Conservation (phyloP, 2,113 vertebrate genomes). For the Neolamprologus fasciatus region DNA sequence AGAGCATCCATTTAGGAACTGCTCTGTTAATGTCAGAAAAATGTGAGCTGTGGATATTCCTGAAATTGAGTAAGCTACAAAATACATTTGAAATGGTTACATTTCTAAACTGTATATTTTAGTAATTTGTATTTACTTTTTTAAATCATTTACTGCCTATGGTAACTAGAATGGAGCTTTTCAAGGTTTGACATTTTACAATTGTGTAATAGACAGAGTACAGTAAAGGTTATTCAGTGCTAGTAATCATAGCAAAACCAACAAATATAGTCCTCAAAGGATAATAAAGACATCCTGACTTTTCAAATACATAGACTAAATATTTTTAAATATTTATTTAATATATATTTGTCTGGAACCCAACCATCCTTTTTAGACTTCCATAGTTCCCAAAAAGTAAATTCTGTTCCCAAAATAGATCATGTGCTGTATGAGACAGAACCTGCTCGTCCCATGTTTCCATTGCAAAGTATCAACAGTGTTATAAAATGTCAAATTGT, state of each 20-base stretch:
- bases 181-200: not conserved
- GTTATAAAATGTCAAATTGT: conserved; percentile 10
- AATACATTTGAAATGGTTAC: not conserved
- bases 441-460: not conserved
- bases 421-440: not conserved
- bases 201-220: not conserved
- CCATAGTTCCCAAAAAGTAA: not conserved
- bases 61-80: not conserved
- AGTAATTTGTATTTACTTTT: not conserved
- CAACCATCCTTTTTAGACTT: not conserved
- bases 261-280: not conserved
- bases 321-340: not conserved
- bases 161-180: not conserved
- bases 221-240: not conserved
- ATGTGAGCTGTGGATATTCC: not conserved
- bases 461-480: not conserved
- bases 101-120: not conserved
- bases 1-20: not conserved
- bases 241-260: not conserved
- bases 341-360: not conserved
- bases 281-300: not conserved
- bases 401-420: not conserved
- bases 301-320: not conserved
- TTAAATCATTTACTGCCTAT: not conserved
- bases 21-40: conserved; percentile 17